A percentile compares a stretch with the other conserved stretches of the same genome.
Evolutionary conservation across 2,797 vertebrate species (phyloP).

Genomic region (Chiloscyllium punctatum): DNA sequence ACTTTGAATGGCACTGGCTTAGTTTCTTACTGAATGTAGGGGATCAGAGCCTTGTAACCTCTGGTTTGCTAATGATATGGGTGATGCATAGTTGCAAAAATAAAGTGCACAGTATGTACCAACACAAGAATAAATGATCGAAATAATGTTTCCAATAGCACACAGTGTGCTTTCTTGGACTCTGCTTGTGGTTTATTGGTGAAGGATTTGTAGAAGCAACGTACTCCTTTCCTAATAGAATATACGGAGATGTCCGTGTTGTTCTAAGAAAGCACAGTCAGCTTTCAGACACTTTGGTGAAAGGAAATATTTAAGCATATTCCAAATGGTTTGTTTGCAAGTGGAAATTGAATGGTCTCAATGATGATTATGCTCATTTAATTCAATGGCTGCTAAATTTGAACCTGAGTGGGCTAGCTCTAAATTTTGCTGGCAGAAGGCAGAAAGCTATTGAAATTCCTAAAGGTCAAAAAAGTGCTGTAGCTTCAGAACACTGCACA

Average conservation of each 20-base stretch:
- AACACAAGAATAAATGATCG: neutral
- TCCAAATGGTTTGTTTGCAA: neutral
- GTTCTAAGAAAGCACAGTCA: neutral
- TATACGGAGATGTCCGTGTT: neutral
- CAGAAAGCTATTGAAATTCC: neutral
- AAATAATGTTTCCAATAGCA: constrained; percentile 29
- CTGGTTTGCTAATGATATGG: neutral
- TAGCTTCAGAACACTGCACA: neutral
- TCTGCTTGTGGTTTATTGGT: constrained; percentile 21
- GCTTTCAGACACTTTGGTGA: neutral
- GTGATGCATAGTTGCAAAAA: neutral
- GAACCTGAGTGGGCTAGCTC: neutral
- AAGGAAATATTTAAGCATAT: neutral
- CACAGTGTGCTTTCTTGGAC: constrained; percentile 25
- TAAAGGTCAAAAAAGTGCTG: neutral
- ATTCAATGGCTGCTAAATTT: neutral
- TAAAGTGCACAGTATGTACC: neutral
- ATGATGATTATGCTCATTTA: neutral
- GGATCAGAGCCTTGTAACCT: neutral
- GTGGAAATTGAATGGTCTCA: neutral
- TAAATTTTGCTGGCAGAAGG: neutral
- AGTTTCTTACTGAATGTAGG: neutral
- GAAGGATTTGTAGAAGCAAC: neutral
- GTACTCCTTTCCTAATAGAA: neutral
- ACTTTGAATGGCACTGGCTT: neutral